Evolutionary conservation across 2,888 invertebrate species (phyloP).

Genomic region (Tricholauxania praeusta): DNA sequence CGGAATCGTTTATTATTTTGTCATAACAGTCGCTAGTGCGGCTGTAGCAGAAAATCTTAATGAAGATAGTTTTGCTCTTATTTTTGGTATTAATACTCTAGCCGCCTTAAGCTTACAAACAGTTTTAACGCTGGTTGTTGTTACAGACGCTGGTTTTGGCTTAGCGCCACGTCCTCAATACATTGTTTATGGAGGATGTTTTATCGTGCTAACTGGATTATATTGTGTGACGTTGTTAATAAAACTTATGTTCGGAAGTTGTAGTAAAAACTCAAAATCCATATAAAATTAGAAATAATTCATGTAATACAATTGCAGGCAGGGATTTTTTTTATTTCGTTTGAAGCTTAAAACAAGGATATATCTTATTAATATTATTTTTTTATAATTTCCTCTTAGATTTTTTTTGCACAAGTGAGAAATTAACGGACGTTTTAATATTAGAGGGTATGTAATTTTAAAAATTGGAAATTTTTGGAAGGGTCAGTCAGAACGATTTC

Average conservation of each 20-base stretch:
- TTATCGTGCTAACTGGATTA: slow-evolving; percentile 72
- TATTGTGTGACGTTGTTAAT: slow-evolving; percentile 69
- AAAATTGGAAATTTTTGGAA: no score
- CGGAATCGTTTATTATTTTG: slow-evolving; percentile 77
- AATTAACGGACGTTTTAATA: no score
- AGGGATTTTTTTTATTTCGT: no score
- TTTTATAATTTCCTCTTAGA: no score
- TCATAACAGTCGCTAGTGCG: slow-evolving; percentile 80
- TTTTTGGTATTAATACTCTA: slow-evolving; percentile 84
- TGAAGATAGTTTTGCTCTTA: slow-evolving; percentile 80
- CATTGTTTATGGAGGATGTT: slow-evolving; percentile 78
- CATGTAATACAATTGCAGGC: no score
- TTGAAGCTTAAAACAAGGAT: no score
- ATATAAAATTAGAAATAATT: no score
- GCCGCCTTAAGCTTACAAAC: slow-evolving; percentile 77
- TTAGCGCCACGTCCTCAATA: slow-evolving; percentile 74
- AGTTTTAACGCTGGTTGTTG: slow-evolving; percentile 74
- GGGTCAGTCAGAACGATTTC: no score
- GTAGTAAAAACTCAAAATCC: no score
- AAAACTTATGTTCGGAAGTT: background rate
- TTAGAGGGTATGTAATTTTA: no score
- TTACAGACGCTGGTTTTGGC: slow-evolving; percentile 71
- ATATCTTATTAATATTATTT: no score
- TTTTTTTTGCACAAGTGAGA: no score
- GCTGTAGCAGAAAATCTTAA: slow-evolving; percentile 79